Conservation (phyloP, 2,797 vertebrate species). For the Falco cherrug region DNA sequence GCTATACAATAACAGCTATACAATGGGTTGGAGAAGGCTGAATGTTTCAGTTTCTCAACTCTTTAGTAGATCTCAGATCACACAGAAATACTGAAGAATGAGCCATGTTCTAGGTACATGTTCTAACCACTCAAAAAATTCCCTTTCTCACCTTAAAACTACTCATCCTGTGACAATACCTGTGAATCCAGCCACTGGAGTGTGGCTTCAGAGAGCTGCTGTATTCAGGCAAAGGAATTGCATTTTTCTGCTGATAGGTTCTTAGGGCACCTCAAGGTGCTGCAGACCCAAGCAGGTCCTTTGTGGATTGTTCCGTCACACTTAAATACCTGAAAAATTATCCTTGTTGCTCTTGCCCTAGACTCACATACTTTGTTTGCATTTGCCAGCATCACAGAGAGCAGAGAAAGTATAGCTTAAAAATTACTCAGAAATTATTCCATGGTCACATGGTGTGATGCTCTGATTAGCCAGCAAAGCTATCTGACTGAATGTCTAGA, state of each 20-base stretch:
- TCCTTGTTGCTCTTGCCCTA: background rate
- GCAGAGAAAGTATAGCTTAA: background rate
- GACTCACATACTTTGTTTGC: background rate
- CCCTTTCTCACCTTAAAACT: background rate
- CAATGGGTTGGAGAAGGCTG: background rate
- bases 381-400: background rate
- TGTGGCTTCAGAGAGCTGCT: background rate
- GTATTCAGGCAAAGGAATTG: background rate
- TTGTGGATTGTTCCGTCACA: background rate
- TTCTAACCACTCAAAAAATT: background rate
- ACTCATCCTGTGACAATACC: background rate
- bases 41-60: background rate
- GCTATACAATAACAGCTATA: background rate
- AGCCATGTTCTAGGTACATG: background rate
- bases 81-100: background rate
- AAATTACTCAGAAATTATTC: background rate
- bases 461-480: background rate
- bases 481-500: background rate
- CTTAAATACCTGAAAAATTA: background rate
- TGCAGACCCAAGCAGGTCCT: background rate
- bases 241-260: background rate
- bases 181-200: background rate
- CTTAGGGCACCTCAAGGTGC: background rate
- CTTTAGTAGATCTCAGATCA: background rate
- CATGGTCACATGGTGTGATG: background rate